A percentile compares a stretch with the other conserved stretches of the same genome.
Conservation (phyloP, 2,797 vertebrate genomes). For the Spheniscus humboldti region DNA sequence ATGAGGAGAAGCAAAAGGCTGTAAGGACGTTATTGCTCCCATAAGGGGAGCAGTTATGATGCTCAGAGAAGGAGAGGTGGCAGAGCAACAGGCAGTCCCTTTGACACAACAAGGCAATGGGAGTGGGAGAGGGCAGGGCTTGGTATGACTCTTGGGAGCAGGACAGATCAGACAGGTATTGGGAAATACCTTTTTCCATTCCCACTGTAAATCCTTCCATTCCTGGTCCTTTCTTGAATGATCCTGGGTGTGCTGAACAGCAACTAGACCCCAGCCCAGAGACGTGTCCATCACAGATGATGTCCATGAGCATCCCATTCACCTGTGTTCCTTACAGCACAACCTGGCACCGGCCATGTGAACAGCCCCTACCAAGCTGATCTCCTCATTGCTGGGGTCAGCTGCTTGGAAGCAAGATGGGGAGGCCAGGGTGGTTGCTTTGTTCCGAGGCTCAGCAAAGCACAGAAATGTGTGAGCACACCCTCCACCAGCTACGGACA, state of each 20-base stretch:
- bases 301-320: background rate
- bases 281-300: background rate
- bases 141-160: background rate
- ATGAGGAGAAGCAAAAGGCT: background rate
- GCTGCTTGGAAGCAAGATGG: background rate
- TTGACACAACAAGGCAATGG: background rate
- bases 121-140: background rate
- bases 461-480: background rate
- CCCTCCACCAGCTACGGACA: rapidly evolving
- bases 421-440: background rate
- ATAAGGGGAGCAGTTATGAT: background rate
- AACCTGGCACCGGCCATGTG: rapidly evolving
- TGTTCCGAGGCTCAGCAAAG: background rate
- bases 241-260: background rate
- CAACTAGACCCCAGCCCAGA: background rate
- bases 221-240: background rate
- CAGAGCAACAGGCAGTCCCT: background rate
- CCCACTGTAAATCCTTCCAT: background rate
- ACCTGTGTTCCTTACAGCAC: background rate
- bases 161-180: background rate
- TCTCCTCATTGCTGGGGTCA: background rate
- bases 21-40: background rate
- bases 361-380: background rate
- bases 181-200: background rate
- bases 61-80: background rate